Conservation (phyloP, 2,113 vertebrate genomes). For the Chunga burmeisteri region DNA sequence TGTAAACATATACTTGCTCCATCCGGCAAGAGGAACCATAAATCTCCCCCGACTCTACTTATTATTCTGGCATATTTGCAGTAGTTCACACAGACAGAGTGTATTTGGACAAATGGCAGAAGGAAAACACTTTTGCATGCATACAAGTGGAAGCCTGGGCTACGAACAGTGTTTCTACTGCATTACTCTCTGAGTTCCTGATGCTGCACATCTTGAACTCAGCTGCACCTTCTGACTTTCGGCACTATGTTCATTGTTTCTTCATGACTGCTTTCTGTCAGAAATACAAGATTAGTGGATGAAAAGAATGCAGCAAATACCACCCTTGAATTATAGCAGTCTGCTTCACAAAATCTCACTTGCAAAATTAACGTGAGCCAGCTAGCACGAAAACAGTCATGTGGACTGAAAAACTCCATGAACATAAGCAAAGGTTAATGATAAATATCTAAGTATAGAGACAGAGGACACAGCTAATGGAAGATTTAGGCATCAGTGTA, state of each 20-base stretch:
- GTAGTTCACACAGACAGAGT: not conserved
- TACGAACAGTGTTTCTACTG: not conserved
- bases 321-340: not conserved
- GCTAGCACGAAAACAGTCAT: not conserved
- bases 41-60: not conserved
- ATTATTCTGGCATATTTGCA: not conserved
- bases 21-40: not conserved
- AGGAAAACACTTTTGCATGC: not conserved
- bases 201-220: not conserved
- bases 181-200: not conserved
- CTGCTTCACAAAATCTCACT: not conserved
- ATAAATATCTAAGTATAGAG: not conserved
- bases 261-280: not conserved
- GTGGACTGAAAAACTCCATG: not conserved
- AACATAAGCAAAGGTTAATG: not conserved
- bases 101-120: not conserved
- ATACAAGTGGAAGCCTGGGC: not conserved
- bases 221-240: slow-evolving; percentile 3
- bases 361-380: not conserved
- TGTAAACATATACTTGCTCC: slow-evolving; percentile 5
- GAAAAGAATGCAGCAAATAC: not conserved
- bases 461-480: not conserved
- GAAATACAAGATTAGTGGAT: not conserved
- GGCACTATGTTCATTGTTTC: not conserved
- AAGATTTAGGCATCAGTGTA: not conserved